A percentile compares a stretch with the other conserved stretches of the same genome.
Evolutionary conservation across 23 tunicate genomes (phyloP).

Genomic region (Botrylloides violaceus): DNA sequence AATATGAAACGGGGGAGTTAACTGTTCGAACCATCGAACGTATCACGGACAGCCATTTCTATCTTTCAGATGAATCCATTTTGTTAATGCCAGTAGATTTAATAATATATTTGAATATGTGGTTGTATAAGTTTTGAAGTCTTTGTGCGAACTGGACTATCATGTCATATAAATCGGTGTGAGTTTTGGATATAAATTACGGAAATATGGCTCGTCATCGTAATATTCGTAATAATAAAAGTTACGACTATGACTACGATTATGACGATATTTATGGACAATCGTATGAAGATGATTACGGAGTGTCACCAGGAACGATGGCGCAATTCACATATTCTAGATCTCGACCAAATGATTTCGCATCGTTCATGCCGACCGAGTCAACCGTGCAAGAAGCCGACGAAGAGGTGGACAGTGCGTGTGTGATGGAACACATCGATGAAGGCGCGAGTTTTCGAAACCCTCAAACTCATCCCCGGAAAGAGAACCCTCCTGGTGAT

Average conservation of each 20-base stretch:
- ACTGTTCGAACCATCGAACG: too few relatives aligned
- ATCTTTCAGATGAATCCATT: too few relatives aligned
- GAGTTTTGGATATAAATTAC: too few relatives aligned
- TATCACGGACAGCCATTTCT: too few relatives aligned
- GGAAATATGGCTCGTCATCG: conserved; percentile 71
- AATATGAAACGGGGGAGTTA: too few relatives aligned
- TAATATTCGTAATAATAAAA: conserved; percentile 57
- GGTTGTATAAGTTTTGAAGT: too few relatives aligned
- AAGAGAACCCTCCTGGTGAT: background rate
- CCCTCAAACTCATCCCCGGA: background rate
- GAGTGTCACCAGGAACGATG: conserved; percentile 78
- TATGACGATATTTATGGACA: conserved; percentile 76
- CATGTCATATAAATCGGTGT: too few relatives aligned
- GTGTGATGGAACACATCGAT: too few relatives aligned
- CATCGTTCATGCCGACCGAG: conserved; percentile 76
- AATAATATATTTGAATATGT: too few relatives aligned
- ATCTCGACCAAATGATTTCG: conserved; percentile 40
- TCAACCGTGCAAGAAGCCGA: conserved; percentile 51
- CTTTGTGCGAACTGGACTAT: too few relatives aligned
- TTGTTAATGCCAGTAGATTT: too few relatives aligned
- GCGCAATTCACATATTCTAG: conserved; percentile 63
- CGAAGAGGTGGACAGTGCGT: conserved; percentile 6
- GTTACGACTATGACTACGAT: conserved; percentile 60
- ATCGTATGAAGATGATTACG: conserved; percentile 83
- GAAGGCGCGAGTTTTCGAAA: background rate